Base-by-base conservation (phyloP, 2,797 vertebrate genomes). In the Enteromius mattozi region DNA sequence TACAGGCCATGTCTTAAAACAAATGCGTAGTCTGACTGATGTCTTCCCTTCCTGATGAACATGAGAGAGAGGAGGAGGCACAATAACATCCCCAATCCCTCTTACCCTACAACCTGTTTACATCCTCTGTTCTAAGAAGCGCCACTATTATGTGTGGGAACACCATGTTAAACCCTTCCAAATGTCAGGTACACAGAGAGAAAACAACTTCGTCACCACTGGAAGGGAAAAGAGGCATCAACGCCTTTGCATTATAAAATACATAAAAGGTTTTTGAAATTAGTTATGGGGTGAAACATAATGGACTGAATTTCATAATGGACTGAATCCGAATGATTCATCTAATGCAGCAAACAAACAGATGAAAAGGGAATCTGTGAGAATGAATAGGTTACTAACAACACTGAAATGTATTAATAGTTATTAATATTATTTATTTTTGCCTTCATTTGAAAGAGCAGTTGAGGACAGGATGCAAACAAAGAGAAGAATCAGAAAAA, bases 61-160 rank as follows among this genome's bases (percentile, higher is more conserved):
- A 88, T 82, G 69, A 74, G 49, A 61, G 8, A 47, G 72, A 80
- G 47, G 16, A 75, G 77, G 74, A 59, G 65, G 79, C 83, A 87
- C 89, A 90, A 87, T 87, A 88, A 54, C 89, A 85, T 86, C 84
- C 90, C 79, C 81, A 87, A 89, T 89, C 77, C 49, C 33, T 6
- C 84, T 87, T 91, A 80, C 87, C 86, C 90, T 87, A 89, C 88
- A 91, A 87, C 90, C 88, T 93, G 91, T 92, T 94, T 91, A 91
- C 90, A 82, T 84, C 84, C 86, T 87, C 79, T 77, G 63, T 86
- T 86, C 79, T 77, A n/a, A 85, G 84, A 85, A 85, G 5, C 0
- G 75, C 51, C 42, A 59, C 61, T 54, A 81, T 68, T 63, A 81
- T 81, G 72, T 85, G 84, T 86, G 84, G 49, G 84, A 85, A 85